These are phyloP conservation scores for Enoplosus armatus DNA, from an alignment of 2,797 vertebrate species.

Conservation along the genomic window DNA sequence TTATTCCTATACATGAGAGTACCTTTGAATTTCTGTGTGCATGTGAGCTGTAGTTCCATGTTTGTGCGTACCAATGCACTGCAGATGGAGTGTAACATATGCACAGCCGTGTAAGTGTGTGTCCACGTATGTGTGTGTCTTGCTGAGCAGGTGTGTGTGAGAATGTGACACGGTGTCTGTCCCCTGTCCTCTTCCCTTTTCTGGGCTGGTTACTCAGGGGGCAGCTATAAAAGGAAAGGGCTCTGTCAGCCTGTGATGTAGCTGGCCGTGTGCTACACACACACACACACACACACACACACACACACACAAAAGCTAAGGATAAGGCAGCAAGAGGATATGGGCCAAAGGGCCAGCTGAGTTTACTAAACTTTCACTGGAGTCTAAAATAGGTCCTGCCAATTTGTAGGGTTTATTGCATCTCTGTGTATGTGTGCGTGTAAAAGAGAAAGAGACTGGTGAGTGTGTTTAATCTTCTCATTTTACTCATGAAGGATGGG, in stretches of 20 bases:
- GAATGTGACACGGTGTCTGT: conserved; percentile 71
- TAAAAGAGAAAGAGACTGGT: not conserved
- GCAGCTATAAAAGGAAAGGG: conserved; percentile 86
- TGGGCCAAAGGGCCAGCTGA: conserved; percentile 80
- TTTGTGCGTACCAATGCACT: not conserved
- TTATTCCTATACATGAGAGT: conserved; percentile 4
- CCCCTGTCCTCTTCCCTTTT: conserved; percentile 83
- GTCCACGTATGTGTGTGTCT: conserved; percentile 41
- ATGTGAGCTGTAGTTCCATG: not conserved
- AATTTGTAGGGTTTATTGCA: conserved; percentile 46
- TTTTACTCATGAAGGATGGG: conserved; percentile 17
- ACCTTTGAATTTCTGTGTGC: not conserved
- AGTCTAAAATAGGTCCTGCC: conserved; percentile 77
- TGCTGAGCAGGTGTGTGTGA: conserved; percentile 63
- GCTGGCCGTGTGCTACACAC: conserved; percentile 61
- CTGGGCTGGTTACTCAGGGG: conserved; percentile 83
- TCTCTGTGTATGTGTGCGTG: conserved; percentile 2
- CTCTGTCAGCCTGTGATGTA: conserved; percentile 84
- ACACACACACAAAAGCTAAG: conserved; percentile 45
- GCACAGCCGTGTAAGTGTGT: not conserved
- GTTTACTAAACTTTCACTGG: conserved; percentile 84
- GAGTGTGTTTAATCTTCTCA: conserved; percentile 5
- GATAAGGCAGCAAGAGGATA: conserved; percentile 75
- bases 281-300: conserved; percentile 40
- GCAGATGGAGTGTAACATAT: conserved; percentile 22